These are phyloP conservation scores for Xanthorhoe spadicearia DNA, from an alignment of 2,888 invertebrate species.

Conservation along the genomic window DNA sequence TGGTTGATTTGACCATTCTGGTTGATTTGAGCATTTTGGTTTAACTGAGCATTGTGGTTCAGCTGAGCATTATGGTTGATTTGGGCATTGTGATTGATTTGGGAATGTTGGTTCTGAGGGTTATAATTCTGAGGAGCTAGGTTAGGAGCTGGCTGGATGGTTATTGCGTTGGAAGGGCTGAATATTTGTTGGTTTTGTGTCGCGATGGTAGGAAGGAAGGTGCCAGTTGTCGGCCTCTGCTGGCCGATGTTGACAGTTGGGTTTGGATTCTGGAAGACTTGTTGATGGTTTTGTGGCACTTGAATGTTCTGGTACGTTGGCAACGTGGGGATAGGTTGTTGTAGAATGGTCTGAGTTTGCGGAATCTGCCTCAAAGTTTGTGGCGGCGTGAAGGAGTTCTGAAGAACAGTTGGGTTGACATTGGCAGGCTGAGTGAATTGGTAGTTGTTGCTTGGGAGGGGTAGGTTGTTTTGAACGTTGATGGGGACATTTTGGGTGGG, in stretches of 20 bases:
- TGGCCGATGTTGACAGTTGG: slow-evolving; percentile 65
- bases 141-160: slow-evolving; percentile 78
- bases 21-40: slow-evolving; percentile 21
- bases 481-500: slow-evolving; percentile 62
- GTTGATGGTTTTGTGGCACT: slow-evolving; percentile 56
- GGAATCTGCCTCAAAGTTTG: slow-evolving; percentile 63
- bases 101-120: slow-evolving; percentile 46
- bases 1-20: slow-evolving; percentile 25
- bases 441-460: slow-evolving; percentile 60
- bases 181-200: slow-evolving; percentile 62
- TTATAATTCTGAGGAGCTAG: slow-evolving; percentile 70
- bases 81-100: slow-evolving; percentile 47
- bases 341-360: slow-evolving; percentile 64
- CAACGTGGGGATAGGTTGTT: slow-evolving; percentile 69
- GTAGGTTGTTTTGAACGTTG: slow-evolving; percentile 55
- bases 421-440: slow-evolving; percentile 64
- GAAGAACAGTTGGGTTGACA: slow-evolving; percentile 56
- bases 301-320: slow-evolving; percentile 67
- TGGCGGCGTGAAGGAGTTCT: slow-evolving; percentile 60
- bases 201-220: slow-evolving; percentile 72
- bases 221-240: slow-evolving; percentile 71
- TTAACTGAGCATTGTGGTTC: slow-evolving; percentile 24
- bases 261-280: slow-evolving; percentile 44
- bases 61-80: slow-evolving; percentile 22
- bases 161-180: slow-evolving; percentile 73